A percentile compares a stretch with the other conserved stretches of the same genome.
phyloP scores from a whole-genome alignment of 2,113 vertebrate genomes.

The Lepus europaeus region DNA sequence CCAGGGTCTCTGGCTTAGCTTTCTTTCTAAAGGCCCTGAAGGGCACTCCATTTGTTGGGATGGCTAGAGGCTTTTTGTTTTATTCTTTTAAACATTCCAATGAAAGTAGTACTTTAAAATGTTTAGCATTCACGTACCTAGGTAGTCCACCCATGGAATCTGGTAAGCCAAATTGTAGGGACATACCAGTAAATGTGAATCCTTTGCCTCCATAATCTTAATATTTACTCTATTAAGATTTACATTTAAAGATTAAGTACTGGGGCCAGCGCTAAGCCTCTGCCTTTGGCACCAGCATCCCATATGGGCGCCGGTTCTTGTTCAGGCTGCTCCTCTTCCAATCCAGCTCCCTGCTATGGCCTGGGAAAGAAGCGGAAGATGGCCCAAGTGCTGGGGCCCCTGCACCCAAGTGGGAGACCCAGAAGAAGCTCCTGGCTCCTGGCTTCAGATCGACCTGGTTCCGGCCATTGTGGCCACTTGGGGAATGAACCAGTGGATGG shows the following conservation, averaged over 20 bases:
- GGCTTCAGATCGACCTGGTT: no score
- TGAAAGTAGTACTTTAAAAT: background rate
- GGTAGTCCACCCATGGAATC: background rate
- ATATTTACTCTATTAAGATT: background rate
- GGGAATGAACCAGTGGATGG: no score
- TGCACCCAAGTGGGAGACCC: no score
- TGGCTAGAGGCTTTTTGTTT: background rate
- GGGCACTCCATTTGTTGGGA: background rate
- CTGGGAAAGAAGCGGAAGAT: no score
- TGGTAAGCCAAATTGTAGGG: background rate
- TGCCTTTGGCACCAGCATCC: no score
- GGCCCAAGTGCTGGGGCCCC: no score
- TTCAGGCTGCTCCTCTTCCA: no score
- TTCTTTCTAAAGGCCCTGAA: background rate
- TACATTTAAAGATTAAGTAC: background rate
- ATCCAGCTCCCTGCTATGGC: no score
- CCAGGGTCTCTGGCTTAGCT: background rate
- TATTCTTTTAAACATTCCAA: background rate
- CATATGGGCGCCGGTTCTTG: no score
- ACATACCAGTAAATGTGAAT: background rate
- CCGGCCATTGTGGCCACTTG: no score
- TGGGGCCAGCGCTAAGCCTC: no score
- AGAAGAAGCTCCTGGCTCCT: no score
- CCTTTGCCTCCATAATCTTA: constrained; percentile 11
- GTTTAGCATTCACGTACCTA: background rate